phyloP scores from a whole-genome alignment of 2,888 invertebrate species.

The Oscheius myriophilus region DNA sequence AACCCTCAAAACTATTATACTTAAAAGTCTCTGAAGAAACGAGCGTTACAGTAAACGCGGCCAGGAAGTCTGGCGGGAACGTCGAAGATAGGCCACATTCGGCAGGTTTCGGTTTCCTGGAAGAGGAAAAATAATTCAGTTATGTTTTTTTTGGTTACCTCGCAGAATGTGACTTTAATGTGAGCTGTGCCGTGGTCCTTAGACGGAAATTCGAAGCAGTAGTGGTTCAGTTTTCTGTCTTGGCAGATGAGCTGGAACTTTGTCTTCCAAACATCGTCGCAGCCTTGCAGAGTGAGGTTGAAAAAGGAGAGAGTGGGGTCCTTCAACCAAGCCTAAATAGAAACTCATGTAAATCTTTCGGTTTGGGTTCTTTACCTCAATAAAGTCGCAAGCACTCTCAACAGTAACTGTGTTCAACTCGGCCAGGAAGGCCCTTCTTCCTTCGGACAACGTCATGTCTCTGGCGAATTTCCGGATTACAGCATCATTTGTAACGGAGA shows the following conservation, averaged over 20 bases:
- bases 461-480: conserved; percentile 36
- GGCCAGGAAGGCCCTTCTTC: conserved; percentile 34
- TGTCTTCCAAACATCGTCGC: conserved; percentile 44
- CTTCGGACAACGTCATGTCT: conserved; percentile 37
- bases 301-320: conserved; percentile 43
- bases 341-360: not conserved
- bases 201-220: conserved; percentile 53
- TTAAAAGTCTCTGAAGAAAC: conserved; percentile 56
- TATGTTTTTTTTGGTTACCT: conserved; percentile 27
- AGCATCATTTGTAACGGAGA: conserved; percentile 3
- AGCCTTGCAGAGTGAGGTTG: conserved; percentile 45
- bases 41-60: conserved; percentile 47
- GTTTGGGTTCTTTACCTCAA: conserved; percentile 43
- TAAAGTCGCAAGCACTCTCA: conserved; percentile 36
- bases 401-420: conserved; percentile 39
- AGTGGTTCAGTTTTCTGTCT: conserved; percentile 37
- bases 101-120: conserved; percentile 43
- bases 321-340: conserved; percentile 49
- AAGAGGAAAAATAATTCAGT: conserved; percentile 18
- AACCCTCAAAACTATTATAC: not conserved
- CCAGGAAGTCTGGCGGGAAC: conserved; percentile 52
- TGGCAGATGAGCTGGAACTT: conserved; percentile 42
- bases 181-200: conserved; percentile 45
- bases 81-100: conserved; percentile 53
- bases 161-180: conserved; percentile 52